These are phyloP conservation scores for Palythoa caribaeorum DNA, from an alignment of 92 coral and sea anemone species.

Conservation along the genomic window DNA sequence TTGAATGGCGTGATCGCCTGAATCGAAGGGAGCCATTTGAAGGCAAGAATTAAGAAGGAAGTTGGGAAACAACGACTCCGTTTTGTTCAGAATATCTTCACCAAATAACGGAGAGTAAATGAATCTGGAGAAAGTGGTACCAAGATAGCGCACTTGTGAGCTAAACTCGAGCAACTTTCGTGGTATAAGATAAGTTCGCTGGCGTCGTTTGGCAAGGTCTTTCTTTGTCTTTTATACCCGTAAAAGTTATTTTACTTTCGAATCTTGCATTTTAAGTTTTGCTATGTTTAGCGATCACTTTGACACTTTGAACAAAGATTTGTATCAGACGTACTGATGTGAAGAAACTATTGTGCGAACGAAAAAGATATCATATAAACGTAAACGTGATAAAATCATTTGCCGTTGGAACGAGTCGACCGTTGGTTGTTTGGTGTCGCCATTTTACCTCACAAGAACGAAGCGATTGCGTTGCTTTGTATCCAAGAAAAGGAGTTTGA, in stretches of 20 bases:
- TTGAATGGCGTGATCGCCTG: slow-evolving; percentile 54
- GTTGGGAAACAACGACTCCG: neutral
- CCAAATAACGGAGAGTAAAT: slow-evolving; percentile 8
- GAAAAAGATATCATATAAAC: slow-evolving; percentile 18
- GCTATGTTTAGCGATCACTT: slow-evolving; percentile 3
- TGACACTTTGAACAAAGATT: neutral
- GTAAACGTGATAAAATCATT: neutral
- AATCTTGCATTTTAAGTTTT: slow-evolving; percentile 30
- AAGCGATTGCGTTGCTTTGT: slow-evolving; percentile 47
- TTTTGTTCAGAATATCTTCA: neutral
- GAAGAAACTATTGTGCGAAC: neutral
- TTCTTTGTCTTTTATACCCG: slow-evolving; percentile 23
- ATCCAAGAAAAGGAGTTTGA: neutral
- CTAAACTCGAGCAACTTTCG: neutral
- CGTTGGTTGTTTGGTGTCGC: slow-evolving; percentile 86
- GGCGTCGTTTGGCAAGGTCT: slow-evolving; percentile 32
- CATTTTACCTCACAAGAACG: slow-evolving; percentile 86
- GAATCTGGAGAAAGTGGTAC: slow-evolving; percentile 12
- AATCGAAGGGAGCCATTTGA: slow-evolving; percentile 49
- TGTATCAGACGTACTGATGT: neutral
- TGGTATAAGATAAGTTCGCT: neutral
- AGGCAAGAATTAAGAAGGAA: slow-evolving; percentile 32
- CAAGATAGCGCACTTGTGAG: neutral
- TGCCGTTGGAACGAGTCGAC: slow-evolving; percentile 29
- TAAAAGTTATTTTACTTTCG: slow-evolving; percentile 18